phyloP scores from a whole-genome alignment of 2,113 vertebrate species.

The Columbina picui region DNA sequence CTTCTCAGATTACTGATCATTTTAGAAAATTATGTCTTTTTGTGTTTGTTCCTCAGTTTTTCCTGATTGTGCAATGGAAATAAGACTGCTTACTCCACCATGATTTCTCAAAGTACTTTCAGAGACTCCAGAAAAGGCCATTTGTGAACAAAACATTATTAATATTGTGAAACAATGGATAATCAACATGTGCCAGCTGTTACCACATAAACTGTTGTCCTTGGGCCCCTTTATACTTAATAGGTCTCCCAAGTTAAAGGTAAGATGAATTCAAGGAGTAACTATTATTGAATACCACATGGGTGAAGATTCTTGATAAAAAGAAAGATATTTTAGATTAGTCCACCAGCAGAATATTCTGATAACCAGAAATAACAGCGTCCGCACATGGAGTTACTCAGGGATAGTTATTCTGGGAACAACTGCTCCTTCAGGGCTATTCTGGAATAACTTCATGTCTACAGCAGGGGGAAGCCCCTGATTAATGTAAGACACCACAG shows the following conservation, averaged over 20 bases:
- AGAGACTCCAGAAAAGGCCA: conserved; percentile 2
- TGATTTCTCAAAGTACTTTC: conserved; percentile 38
- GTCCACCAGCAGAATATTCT: background rate
- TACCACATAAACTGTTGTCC: background rate
- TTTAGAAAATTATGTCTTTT: background rate
- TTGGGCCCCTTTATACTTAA: background rate
- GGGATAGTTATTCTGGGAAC: background rate
- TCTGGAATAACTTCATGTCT: background rate
- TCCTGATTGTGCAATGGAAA: conserved; percentile 45
- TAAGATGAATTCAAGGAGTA: background rate
- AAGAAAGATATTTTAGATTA: background rate
- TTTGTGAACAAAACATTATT: conserved; percentile 18
- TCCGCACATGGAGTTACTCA: background rate
- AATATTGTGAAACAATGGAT: conserved; percentile 25
- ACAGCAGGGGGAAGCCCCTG: background rate
- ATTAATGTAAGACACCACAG: background rate
- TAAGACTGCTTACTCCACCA: background rate
- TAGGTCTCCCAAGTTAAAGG: background rate
- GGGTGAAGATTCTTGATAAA: background rate
- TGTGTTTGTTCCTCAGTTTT: background rate
- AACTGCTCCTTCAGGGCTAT: background rate
- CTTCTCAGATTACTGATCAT: background rate
- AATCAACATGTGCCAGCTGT: conserved; percentile 10
- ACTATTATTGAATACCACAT: background rate
- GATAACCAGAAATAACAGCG: background rate